phyloP scores from a whole-genome alignment of 2,888 invertebrate genomes.

The Mycogona germanica region DNA sequence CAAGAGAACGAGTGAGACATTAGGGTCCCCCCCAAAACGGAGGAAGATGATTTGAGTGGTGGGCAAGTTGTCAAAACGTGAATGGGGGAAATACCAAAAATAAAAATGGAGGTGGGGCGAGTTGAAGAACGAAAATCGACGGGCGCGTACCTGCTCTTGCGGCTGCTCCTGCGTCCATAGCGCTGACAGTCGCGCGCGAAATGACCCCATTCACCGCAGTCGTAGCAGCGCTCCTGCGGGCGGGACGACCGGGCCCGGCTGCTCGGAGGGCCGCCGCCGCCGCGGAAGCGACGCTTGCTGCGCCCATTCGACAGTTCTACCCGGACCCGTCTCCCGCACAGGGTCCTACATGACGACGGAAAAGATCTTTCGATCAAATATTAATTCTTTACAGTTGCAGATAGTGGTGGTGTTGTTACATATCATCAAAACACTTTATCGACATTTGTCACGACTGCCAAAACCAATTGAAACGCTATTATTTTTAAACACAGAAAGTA shows the following conservation, averaged over 20 bases:
- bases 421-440: background rate
- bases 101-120: background rate
- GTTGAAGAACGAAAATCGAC: background rate
- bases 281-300: conserved; percentile 27
- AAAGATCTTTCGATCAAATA: too few species aligned
- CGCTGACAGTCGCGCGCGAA: conserved; percentile 71
- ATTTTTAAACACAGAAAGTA: too few species aligned
- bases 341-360: conserved; percentile 32
- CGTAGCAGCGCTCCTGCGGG: conserved; percentile 86
- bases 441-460: too few species aligned
- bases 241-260: conserved; percentile 53
- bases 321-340: conserved; percentile 78
- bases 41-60: too few species aligned
- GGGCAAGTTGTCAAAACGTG: too few species aligned
- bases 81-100: too few species aligned
- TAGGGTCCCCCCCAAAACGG: too few species aligned
- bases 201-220: conserved; percentile 87
- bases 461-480: too few species aligned
- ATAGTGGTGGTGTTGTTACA: background rate
- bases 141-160: conserved; percentile 19
- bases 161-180: conserved; percentile 14
- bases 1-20: too few species aligned
- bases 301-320: conserved; percentile 89
- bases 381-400: background rate
- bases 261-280: conserved; percentile 35